Conservation (phyloP, 2,888 invertebrate species). For the Yponomeuta sedellus region DNA sequence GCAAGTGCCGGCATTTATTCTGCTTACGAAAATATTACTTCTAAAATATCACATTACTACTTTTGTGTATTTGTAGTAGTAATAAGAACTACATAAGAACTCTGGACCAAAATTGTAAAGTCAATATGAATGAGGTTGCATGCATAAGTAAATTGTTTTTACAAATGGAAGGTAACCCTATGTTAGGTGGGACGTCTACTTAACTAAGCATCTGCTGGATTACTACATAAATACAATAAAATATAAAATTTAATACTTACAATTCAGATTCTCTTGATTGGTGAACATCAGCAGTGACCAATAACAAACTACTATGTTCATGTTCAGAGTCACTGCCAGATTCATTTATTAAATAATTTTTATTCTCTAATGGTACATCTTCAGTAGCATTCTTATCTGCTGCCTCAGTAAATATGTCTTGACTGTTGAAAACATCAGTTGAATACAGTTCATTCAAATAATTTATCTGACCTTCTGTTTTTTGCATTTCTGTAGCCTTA, state of each 20-base stretch:
- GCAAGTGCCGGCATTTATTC: too few relatives aligned
- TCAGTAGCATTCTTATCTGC: neutral
- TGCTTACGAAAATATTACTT: too few relatives aligned
- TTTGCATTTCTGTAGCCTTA: neutral
- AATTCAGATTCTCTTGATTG: slow-evolving; percentile 4
- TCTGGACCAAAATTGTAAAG: too few relatives aligned
- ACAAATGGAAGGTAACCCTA: too few relatives aligned
- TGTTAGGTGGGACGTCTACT: too few relatives aligned
- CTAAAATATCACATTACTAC: too few relatives aligned
- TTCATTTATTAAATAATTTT: neutral
- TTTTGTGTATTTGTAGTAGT: too few relatives aligned
- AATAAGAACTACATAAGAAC: too few relatives aligned
- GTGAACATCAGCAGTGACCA: slow-evolving; percentile 11
- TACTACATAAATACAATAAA: too few relatives aligned
- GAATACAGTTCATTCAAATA: neutral
- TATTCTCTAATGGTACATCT: neutral
- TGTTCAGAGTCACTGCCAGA: slow-evolving; percentile 14
- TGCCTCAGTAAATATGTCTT: slow-evolving; percentile 31
- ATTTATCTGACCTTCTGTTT: neutral
- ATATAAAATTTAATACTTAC: neutral
- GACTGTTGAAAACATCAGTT: slow-evolving; percentile 21
- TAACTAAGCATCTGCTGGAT: too few relatives aligned
- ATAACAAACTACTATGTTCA: neutral
- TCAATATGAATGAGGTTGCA: too few relatives aligned
- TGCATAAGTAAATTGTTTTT: too few relatives aligned